Evolutionary conservation across 2,113 vertebrate genomes (phyloP).

Genomic region (Pseudopodoces humilis): DNA sequence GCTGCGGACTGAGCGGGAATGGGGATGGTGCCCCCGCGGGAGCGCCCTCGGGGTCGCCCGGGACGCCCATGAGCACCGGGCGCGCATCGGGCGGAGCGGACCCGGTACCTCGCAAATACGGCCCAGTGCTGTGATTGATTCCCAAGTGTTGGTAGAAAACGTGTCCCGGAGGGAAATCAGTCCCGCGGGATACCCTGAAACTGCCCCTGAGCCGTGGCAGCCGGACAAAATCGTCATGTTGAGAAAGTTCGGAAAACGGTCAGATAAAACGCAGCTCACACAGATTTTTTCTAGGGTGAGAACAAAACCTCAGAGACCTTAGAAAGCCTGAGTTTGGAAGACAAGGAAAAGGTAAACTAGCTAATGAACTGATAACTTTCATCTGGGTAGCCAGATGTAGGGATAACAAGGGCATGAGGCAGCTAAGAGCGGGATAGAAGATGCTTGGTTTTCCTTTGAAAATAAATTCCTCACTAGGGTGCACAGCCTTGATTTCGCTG

Average conservation of each 20-base stretch:
- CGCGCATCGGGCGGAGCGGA: neutral
- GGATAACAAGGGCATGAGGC: neutral
- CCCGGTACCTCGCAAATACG: neutral
- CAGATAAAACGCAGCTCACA: neutral
- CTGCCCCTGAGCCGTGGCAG: neutral
- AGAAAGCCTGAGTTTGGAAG: neutral
- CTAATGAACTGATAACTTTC: neutral
- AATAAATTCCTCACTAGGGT: neutral
- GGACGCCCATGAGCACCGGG: neutral
- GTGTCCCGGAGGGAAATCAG: neutral
- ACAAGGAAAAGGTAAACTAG: neutral
- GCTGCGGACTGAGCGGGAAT: neutral
- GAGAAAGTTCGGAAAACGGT: neutral
- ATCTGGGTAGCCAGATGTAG: neutral
- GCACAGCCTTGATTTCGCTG: neutral
- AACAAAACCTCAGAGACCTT: neutral
- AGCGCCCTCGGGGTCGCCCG: too few relatives aligned
- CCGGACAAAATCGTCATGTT: neutral
- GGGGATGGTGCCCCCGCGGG: rapidly evolving
- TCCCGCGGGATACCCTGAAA: neutral
- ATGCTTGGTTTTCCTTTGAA: neutral
- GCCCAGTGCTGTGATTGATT: neutral
- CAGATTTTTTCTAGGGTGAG: neutral
- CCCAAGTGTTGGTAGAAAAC: neutral
- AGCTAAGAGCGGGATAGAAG: neutral